phyloP scores from a whole-genome alignment of 2,888 invertebrate species.

The Mythimna ferrago region DNA sequence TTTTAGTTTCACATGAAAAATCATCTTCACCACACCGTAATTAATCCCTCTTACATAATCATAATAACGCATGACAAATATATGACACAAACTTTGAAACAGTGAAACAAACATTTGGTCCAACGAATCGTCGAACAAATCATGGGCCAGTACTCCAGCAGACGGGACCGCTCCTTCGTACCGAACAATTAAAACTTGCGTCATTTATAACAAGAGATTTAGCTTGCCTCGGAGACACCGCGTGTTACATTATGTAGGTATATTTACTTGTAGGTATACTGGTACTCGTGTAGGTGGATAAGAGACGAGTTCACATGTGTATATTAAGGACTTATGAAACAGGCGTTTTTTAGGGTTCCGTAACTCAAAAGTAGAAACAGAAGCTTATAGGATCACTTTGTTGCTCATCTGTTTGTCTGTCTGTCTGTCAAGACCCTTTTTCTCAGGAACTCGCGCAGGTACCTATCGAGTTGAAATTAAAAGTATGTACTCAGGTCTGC shows the following conservation, averaged over 20 bases:
- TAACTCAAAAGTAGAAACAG: too few relatives aligned
- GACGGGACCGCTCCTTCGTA: constrained; percentile 60
- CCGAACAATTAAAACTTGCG: constrained; percentile 68
- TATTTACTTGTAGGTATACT: constrained; percentile 14
- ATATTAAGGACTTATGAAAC: too few relatives aligned
- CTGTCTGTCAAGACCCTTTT: too few relatives aligned
- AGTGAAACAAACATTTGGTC: constrained; percentile 46
- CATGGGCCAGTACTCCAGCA: constrained; percentile 52
- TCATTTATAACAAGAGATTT: constrained; percentile 66
- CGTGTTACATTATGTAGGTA: constrained; percentile 42
- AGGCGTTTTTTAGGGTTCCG: too few relatives aligned
- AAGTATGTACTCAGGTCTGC: too few relatives aligned
- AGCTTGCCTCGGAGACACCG: constrained; percentile 60
- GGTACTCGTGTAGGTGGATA: background rate
- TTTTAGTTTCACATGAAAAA: constrained; percentile 14
- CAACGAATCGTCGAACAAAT: constrained; percentile 62
- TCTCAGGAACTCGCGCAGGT: too few relatives aligned
- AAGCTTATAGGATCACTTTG: too few relatives aligned
- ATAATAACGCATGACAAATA: constrained; percentile 29
- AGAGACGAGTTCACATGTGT: background rate
- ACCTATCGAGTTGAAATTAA: too few relatives aligned
- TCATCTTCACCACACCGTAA: constrained; percentile 13
- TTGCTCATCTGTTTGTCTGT: too few relatives aligned
- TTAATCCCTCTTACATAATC: constrained; percentile 18
- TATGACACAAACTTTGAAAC: constrained; percentile 52